These are phyloP conservation scores for Dasypus novemcinctus DNA, from an alignment of 2,113 vertebrate species.

Conservation along the genomic window DNA sequence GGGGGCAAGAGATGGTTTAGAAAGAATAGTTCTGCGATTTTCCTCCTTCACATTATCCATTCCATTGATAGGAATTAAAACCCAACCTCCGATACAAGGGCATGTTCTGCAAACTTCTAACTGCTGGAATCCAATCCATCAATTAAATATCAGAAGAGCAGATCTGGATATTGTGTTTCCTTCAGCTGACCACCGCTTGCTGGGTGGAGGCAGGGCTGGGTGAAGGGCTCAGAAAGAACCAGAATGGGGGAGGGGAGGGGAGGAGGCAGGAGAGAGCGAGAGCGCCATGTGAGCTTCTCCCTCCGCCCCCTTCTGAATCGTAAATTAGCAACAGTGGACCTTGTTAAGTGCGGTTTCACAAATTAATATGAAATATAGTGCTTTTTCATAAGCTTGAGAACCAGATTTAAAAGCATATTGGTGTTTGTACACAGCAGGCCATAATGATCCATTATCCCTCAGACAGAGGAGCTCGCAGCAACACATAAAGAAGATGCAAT, in stretches of 20 bases:
- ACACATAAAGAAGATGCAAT: constrained; percentile 98
- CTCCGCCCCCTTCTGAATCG: constrained; percentile 42
- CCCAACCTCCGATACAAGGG: neutral
- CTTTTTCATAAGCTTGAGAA: constrained; percentile 89
- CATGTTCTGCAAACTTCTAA: neutral
- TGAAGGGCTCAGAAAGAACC: neutral
- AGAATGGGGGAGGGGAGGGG: neutral
- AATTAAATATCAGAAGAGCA: neutral
- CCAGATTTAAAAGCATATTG: constrained; percentile 99
- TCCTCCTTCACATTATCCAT: neutral
- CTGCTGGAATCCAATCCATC: neutral
- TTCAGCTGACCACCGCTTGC: constrained; percentile 45
- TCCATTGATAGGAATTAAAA: neutral
- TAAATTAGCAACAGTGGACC: constrained; percentile 86
- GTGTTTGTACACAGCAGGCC: constrained; percentile 95
- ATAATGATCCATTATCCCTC: constrained; percentile 99
- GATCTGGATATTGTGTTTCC: neutral
- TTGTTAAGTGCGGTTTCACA: constrained; percentile 89
- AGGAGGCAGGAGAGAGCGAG: neutral
- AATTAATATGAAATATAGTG: constrained; percentile 92
- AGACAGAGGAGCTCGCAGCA: constrained; percentile 89
- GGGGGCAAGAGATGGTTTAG: neutral
- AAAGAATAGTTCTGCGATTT: neutral
- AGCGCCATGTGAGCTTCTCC: constrained; percentile 48
- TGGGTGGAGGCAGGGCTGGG: neutral